Percentiles rank a stretch among this genome's conserved stretches.
phyloP scores from a whole-genome alignment of 2,797 vertebrate genomes.

The Streptopelia turtur region DNA sequence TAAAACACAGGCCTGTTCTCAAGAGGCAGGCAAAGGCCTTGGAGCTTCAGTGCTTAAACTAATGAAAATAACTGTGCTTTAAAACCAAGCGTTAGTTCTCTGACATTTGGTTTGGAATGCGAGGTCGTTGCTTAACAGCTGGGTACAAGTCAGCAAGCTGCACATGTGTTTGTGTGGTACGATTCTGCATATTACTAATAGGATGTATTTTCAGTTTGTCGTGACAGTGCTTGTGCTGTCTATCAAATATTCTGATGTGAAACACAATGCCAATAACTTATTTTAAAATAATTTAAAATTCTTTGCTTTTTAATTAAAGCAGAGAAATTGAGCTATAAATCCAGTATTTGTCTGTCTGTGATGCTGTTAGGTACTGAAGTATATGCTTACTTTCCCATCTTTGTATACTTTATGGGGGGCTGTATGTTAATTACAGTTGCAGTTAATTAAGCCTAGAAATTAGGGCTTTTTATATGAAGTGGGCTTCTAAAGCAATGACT shows the following conservation, averaged over 20 bases:
- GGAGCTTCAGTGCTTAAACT: not conserved
- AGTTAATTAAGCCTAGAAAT: conserved; percentile 34
- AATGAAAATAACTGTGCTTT: conserved; percentile 22
- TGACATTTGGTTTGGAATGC: not conserved
- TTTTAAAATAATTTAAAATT: not conserved
- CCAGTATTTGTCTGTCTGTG: not conserved
- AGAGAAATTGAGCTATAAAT: not conserved
- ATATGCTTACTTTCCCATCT: not conserved
- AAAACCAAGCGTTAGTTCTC: not conserved
- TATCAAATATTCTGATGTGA: not conserved
- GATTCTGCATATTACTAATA: not conserved
- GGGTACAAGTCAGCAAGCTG: not conserved
- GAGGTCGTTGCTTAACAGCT: not conserved
- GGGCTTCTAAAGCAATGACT: conserved; percentile 31
- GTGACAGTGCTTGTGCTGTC: not conserved
- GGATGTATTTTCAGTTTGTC: not conserved
- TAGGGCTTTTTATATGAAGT: not conserved
- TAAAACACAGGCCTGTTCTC: not conserved
- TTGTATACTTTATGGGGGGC: not conserved
- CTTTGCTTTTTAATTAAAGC: not conserved
- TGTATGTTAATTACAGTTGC: conserved; percentile 11
- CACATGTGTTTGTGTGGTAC: not conserved
- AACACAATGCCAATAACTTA: not conserved
- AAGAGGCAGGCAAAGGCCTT: not conserved
- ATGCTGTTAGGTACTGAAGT: not conserved